These are phyloP conservation scores for Limnephilus rhombicus DNA, from an alignment of 2,888 invertebrate genomes.

Conservation along the genomic window DNA sequence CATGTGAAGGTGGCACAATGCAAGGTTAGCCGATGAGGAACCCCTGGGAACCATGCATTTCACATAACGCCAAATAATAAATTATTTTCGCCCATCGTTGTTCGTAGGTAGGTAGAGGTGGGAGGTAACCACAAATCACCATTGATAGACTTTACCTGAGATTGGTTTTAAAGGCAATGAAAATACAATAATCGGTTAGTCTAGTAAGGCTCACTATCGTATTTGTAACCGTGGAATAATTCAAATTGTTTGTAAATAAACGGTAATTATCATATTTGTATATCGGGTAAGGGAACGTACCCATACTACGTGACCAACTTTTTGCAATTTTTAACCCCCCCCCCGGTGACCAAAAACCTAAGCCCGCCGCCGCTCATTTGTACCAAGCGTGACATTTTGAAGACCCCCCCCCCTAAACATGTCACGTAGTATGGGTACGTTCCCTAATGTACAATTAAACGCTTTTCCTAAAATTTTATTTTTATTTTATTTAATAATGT, in stretches of 20 bases:
- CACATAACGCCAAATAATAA: not conserved
- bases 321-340: no score
- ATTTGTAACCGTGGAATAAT: not conserved
- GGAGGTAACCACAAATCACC: not conserved
- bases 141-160: not conserved
- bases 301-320: no score
- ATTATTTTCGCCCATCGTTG: not conserved
- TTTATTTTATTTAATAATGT: no score
- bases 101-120: not conserved
- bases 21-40: slow-evolving; percentile 26
- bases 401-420: no score
- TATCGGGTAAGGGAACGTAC: no score
- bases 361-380: no score
- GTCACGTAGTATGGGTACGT: no score
- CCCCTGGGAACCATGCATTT: slow-evolving; percentile 15
- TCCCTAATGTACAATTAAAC: no score
- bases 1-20: slow-evolving; percentile 22
- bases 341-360: no score
- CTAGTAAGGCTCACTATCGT: not conserved
- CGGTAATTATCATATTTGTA: no score
- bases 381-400: no score
- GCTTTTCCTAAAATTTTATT: no score
- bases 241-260: not conserved
- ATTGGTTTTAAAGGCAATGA: not conserved
- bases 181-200: not conserved